Evolutionary conservation across 2,888 invertebrate genomes (phyloP).

Genomic region (Aphidoletes aphidimyza): DNA sequence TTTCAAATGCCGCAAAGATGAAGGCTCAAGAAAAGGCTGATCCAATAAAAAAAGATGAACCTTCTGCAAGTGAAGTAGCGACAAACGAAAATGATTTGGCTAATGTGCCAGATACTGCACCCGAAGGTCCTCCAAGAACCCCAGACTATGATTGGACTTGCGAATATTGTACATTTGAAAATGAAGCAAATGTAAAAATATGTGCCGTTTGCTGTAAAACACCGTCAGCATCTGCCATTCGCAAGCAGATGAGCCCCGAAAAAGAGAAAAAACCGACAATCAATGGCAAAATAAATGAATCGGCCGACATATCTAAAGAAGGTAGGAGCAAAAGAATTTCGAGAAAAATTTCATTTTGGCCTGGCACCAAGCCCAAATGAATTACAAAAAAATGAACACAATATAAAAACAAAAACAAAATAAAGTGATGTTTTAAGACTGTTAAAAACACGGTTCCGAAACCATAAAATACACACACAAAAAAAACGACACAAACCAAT

Average conservation of each 20-base stretch:
- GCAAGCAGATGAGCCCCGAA: constrained; percentile 59
- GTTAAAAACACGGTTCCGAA: constrained; percentile 26
- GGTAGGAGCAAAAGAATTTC: constrained; percentile 69
- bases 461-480: not conserved
- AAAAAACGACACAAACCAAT: not conserved
- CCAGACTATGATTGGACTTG: constrained; percentile 81
- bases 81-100: constrained; percentile 55
- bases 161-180: constrained; percentile 90
- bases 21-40: constrained; percentile 54
- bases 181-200: constrained; percentile 80
- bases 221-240: constrained; percentile 62
- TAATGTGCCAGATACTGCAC: constrained; percentile 60
- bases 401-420: not conserved
- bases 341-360: constrained; percentile 79
- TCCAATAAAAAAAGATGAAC: constrained; percentile 55
- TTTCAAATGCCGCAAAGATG: constrained; percentile 55
- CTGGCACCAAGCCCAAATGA: constrained; percentile 71
- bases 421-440: constrained; percentile 26
- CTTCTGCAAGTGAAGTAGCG: constrained; percentile 58
- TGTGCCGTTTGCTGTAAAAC: constrained; percentile 91
- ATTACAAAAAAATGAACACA: not conserved
- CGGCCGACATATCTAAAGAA: constrained; percentile 62
- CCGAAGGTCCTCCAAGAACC: constrained; percentile 67
- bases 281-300: constrained; percentile 68
- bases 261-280: constrained; percentile 61